phyloP scores from a whole-genome alignment of 2,113 vertebrate genomes.

The Tangachromis dhanisi region DNA sequence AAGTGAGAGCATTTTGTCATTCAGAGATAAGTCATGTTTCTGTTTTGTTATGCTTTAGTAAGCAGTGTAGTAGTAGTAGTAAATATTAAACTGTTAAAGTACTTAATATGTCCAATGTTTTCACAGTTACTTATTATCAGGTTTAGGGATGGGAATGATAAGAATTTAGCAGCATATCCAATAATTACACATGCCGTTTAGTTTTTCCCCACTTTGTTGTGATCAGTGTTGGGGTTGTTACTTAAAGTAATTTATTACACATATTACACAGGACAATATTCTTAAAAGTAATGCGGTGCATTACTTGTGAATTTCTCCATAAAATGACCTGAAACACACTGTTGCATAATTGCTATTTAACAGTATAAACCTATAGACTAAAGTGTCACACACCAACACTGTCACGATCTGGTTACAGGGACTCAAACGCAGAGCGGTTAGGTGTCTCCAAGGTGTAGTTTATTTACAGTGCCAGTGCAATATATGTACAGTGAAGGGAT shows the following conservation, averaged over 20 bases:
- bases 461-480: too few relatives aligned
- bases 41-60: not conserved
- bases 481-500: too few relatives aligned
- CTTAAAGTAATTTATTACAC: not conserved
- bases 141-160: not conserved
- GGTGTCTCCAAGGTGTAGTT: too few relatives aligned
- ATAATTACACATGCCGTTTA: not conserved
- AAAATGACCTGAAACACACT: not conserved
- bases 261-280: not conserved
- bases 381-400: not conserved
- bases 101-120: not conserved
- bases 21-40: not conserved
- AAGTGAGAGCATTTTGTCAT: not conserved
- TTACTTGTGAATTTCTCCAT: not conserved
- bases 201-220: not conserved
- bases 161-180: not conserved
- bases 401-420: too few relatives aligned
- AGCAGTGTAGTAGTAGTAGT: not conserved
- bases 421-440: too few relatives aligned
- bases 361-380: not conserved
- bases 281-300: not conserved
- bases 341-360: not conserved
- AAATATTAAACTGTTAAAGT: not conserved
- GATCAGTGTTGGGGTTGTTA: not conserved
- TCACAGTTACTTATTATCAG: not conserved